These are phyloP conservation scores for Falco berigora DNA, from an alignment of 2,797 vertebrate genomes.

Conservation along the genomic window DNA sequence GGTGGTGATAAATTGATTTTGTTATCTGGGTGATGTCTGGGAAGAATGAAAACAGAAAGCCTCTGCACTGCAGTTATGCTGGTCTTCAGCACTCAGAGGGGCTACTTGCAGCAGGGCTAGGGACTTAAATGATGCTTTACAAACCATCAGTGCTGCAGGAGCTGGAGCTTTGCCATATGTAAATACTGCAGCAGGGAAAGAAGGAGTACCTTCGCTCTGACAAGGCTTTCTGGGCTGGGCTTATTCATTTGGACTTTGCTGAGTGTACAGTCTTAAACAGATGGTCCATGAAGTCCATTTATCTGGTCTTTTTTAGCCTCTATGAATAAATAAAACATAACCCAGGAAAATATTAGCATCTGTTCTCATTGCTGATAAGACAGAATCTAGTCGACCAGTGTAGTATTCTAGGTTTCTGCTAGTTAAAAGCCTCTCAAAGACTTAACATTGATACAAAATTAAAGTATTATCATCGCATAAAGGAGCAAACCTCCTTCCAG, in stretches of 20 bases:
- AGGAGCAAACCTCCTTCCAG: background rate
- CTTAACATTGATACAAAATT: background rate
- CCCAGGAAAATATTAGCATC: background rate
- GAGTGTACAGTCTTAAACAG: background rate
- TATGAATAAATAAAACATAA: background rate
- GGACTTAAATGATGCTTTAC: background rate
- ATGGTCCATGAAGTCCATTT: background rate
- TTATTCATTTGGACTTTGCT: background rate
- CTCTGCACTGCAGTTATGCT: background rate
- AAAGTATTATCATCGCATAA: background rate
- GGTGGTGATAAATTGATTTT: background rate
- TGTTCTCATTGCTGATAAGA: background rate
- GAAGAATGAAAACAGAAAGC: background rate
- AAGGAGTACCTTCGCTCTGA: background rate
- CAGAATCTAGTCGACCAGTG: background rate
- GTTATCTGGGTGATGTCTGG: background rate
- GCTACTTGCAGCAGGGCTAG: background rate
- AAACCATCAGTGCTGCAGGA: background rate
- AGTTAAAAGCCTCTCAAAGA: background rate
- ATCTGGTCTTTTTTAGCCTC: background rate
- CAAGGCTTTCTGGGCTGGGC: background rate
- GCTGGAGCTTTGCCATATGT: background rate
- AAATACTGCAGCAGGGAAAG: background rate
- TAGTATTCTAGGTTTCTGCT: background rate
- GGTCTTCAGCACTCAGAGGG: background rate